Evolutionary conservation across 1,140 invertebrate species (phyloP), one percentile per base, ranked within the genome.

Genomic region (Neodiprion lecontei): DNA sequence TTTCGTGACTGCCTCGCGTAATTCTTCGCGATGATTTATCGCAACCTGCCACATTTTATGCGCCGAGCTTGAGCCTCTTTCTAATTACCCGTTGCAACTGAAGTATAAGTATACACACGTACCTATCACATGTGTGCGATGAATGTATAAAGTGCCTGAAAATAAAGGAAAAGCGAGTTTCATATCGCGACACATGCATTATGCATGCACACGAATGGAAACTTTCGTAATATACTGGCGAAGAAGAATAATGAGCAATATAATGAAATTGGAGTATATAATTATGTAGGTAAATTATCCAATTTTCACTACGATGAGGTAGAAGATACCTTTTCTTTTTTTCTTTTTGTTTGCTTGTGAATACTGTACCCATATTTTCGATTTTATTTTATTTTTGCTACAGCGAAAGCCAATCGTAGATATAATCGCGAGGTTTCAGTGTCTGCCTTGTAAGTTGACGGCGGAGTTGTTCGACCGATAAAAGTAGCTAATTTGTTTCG

Each of bases 1-100:
- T 61, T 61, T 61, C 53, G 53, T 61, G 53, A 61, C 53, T 61
- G n/a, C 53, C 53, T 61, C 11, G n/a, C 53, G 53, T 61, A 61
- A 61, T 61, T 61, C 53, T 7, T 61, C n/a, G n/a, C 11, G 11
- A 61, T 61, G 53, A 61, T 61, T 61, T 61, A 61, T 61, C 53
- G 53, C n/a, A 14, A 9, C 53, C 11, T 17, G 53, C n/a, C n/a
- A 61, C n/a, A 61, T 17, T 61, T 17, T 61, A 61, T 17, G 11
- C n/a, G 11, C n/a, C 4, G 11, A 61, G 53, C 8, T 17, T 61
- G 53, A 61, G 53, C 53, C 11, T 40, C 28, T 5, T 61, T 61
- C 53, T 61, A 61, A 61, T 61, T 61, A 61, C n/a, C 53, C 53
- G n/a, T 3, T 61, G 53, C 53, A 61, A 61, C 53, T 61, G 0